phyloP scores from a whole-genome alignment of 2,113 vertebrate genomes.

The Corythornis vintsioides region DNA sequence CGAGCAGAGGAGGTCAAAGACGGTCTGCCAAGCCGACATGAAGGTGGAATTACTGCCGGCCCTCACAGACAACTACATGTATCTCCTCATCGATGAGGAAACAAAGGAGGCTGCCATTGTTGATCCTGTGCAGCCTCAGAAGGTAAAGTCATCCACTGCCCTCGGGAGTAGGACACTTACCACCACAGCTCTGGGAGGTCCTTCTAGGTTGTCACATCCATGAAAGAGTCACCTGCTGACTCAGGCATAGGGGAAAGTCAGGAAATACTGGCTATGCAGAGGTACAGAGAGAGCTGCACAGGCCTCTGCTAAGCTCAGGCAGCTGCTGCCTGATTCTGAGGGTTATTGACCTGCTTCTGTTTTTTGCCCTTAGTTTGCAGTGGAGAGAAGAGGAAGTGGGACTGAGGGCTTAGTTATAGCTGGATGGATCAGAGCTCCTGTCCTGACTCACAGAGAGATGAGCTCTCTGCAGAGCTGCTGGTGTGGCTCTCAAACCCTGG shows the following conservation, averaged over 20 bases:
- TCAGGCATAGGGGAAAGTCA: background rate
- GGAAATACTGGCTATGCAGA: background rate
- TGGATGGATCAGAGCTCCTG: fast-evolving
- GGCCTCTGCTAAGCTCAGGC: background rate
- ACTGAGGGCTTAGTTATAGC: background rate
- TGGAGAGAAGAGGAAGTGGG: background rate
- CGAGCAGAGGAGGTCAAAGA: conserved; percentile 70
- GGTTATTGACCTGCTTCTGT: background rate
- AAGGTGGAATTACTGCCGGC: conserved; percentile 91
- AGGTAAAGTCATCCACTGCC: conserved; percentile 70
- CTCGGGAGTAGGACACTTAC: background rate
- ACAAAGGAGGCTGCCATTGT: conserved; percentile 90
- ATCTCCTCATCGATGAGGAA: conserved; percentile 91
- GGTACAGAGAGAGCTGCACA: background rate
- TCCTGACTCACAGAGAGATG: background rate
- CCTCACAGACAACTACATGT: conserved; percentile 98
- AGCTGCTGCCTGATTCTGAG: background rate
- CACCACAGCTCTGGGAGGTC: background rate
- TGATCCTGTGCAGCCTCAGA: conserved; percentile 92
- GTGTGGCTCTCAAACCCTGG: background rate
- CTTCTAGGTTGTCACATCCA: background rate
- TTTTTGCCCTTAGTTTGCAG: background rate
- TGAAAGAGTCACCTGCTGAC: fast-evolving
- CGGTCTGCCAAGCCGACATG: conserved; percentile 83
- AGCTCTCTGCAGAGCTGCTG: background rate